Evolutionary conservation across 1,140 invertebrate species (phyloP).

Genomic region (Drosophila suzukii): DNA sequence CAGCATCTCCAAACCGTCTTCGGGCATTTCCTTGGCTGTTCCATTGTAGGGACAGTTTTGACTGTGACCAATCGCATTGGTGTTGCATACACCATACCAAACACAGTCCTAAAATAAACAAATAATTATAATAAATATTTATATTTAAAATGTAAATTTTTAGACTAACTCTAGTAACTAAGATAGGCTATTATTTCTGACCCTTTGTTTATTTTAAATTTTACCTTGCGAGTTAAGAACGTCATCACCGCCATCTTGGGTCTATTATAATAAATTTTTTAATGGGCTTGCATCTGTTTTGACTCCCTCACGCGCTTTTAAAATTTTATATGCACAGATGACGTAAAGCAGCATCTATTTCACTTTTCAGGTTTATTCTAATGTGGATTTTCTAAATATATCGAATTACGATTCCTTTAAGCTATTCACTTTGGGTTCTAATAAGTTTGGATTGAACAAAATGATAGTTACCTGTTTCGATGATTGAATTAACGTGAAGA

Average conservation of each 20-base stretch:
- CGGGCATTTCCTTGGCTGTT: conserved; percentile 87
- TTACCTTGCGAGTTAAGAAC: background rate
- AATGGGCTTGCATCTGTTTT: conserved; percentile 37
- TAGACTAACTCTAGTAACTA: too few relatives aligned
- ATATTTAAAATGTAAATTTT: background rate
- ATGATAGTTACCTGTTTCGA: conserved; percentile 35
- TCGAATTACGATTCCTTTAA: too few relatives aligned
- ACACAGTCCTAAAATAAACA: conserved; percentile 86
- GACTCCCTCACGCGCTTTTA: conserved; percentile 9
- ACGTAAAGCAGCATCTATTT: conserved; percentile 3
- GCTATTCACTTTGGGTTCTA: too few relatives aligned
- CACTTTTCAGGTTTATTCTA: background rate
- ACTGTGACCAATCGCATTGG: conserved; percentile 65
- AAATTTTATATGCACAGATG: background rate
- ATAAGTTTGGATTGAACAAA: too few relatives aligned
- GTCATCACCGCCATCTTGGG: background rate
- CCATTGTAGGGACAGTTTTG: conserved; percentile 91
- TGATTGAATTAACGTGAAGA: conserved; percentile 32
- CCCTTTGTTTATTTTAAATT: background rate
- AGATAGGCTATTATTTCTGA: background rate
- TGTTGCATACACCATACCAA: conserved; percentile 91
- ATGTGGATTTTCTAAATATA: background rate
- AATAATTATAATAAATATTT: background rate
- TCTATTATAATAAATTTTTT: background rate
- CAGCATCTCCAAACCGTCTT: conserved; percentile 85